Base-by-base conservation (phyloP, 2,888 invertebrate genomes). In the Xiphydria camelus region DNA sequence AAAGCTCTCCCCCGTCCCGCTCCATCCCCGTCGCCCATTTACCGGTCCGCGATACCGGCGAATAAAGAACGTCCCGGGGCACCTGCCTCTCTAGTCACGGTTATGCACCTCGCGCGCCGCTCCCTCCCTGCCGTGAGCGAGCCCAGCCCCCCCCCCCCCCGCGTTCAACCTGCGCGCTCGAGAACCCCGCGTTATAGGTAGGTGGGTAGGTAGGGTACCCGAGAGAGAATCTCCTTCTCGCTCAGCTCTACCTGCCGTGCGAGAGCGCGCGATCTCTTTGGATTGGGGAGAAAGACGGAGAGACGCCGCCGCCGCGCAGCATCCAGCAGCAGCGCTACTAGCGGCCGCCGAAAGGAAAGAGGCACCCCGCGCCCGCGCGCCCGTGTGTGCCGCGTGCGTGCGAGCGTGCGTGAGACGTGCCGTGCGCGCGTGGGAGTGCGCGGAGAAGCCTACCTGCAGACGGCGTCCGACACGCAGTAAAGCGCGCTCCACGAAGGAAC, bases 321-420 rank as follows among this genome's bases (percentile, higher is more conserved):
- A 73, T 73, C 74, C 73, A 73, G 71, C 73, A 66, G 71, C 73
- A 70, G 69, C 75, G 73, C 70, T 70, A 70, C 72, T 64, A 70
- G 72, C 73, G 72, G 73, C 70, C 68, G 70, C 68, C 62, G 57
- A 65, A 66, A 62, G 62, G 62, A 67, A 66, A 65, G 68, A 70
- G 15, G 29, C 12, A 29, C 14, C 12, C 29, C 63, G 64, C 57
- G 33, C 14, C 51, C 53, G 45, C 12, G 44, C 25, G 25, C 53
- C 61, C 62, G 62, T 58, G 62, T 68, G 68, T 57, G 58, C 10
- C 50, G 45, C 39, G 37, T 45, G 54, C 50, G 46, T 51, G 55
- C n/a, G n/a, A n/a, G n/a, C n/a, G n/a, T n/a, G n/a, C n/a, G n/a
- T n/a, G n/a, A n/a, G n/a, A n/a, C n/a, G n/a, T 44, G 43, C 29